Percentiles rank a stretch among this genome's conserved stretches.
phyloP scores from a whole-genome alignment of 1,140 invertebrate genomes.

The Diorhabda carinulata region DNA sequence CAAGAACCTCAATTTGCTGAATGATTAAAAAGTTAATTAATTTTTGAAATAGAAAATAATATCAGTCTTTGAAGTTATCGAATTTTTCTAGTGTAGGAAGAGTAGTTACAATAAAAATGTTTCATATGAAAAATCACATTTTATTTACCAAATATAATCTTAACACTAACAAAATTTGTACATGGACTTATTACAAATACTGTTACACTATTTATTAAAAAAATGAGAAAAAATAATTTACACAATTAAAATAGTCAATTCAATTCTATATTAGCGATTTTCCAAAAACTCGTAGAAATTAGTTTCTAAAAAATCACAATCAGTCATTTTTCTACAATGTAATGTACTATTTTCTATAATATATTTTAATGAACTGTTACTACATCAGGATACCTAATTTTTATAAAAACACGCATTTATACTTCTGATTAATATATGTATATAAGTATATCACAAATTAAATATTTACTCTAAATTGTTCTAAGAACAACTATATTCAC shows the following conservation, averaged over 20 bases:
- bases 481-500: slow-evolving; percentile 6
- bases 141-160: slow-evolving; percentile 37
- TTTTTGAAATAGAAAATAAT: no score
- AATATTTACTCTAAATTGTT: slow-evolving; percentile 16
- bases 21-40: no score
- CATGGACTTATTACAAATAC: slow-evolving; percentile 36
- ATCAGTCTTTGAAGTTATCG: no score
- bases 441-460: slow-evolving; percentile 14
- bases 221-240: slow-evolving; percentile 32
- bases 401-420: not conserved
- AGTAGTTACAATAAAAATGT: no score
- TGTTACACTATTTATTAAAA: slow-evolving; percentile 27
- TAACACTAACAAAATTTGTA: slow-evolving; percentile 39
- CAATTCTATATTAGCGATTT: slow-evolving; percentile 23
- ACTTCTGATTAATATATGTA: not conserved
- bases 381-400: not conserved
- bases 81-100: no score
- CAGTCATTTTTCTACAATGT: slow-evolving; percentile 26
- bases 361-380: slow-evolving; percentile 23
- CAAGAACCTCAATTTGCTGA: no score
- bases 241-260: slow-evolving; percentile 23
- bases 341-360: slow-evolving; percentile 17
- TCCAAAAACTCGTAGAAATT: slow-evolving; percentile 11
- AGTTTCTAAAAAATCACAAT: slow-evolving; percentile 21
- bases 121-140: slow-evolving; percentile 32